These are phyloP conservation scores for Phocoena phocoena DNA, from an alignment of 2,113 vertebrate species.

Conservation along the genomic window DNA sequence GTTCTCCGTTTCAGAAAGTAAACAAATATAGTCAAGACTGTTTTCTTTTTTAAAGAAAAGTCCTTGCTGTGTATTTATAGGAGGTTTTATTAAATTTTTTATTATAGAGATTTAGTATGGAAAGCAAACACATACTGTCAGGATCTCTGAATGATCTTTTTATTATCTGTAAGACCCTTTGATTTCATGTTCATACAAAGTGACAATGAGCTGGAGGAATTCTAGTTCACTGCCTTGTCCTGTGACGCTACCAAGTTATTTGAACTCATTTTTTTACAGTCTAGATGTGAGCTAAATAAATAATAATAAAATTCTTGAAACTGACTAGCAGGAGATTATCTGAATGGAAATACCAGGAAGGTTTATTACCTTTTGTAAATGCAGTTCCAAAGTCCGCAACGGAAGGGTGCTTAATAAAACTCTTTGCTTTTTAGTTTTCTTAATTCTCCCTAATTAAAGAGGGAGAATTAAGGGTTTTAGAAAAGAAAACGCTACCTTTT, in stretches of 20 bases:
- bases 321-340: neutral
- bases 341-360: neutral
- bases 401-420: neutral
- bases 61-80: neutral
- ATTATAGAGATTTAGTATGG: neutral
- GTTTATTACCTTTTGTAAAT: neutral
- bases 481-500: neutral
- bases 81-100: constrained; percentile 49
- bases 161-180: neutral
- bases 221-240: neutral
- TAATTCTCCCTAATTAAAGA: neutral
- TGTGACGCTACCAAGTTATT: neutral
- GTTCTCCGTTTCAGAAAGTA: neutral
- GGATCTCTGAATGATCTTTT: neutral
- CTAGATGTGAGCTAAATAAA: constrained; percentile 37
- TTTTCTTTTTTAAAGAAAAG: neutral
- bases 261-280: neutral
- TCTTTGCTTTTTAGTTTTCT: neutral
- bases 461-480: neutral
- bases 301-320: constrained; percentile 40
- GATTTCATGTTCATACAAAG: neutral
- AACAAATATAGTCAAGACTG: neutral
- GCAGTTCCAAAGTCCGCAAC: neutral
- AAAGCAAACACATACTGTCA: neutral
- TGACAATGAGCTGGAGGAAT: neutral